These are phyloP conservation scores for Euschistus heros DNA, from an alignment of 1,140 invertebrate species.

Conservation along the genomic window DNA sequence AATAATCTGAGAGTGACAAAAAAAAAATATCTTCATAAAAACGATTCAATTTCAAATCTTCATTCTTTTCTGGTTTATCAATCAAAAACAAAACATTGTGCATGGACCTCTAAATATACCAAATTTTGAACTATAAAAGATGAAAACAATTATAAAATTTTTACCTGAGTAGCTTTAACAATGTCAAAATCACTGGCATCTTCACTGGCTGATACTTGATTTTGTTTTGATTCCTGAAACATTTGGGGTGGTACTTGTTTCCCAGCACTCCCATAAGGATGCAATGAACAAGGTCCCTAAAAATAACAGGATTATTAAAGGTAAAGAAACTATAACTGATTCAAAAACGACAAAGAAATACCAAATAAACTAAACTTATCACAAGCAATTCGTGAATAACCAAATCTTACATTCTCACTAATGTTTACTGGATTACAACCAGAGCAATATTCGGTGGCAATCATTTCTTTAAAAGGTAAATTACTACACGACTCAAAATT, in stretches of 20 bases:
- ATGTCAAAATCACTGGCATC: conserved; percentile 83
- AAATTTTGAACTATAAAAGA: no score
- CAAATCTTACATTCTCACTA: conserved; percentile 20
- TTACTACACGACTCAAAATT: no score
- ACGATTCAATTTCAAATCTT: no score
- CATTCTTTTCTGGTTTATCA: no score
- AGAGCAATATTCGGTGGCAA: conserved; percentile 20
- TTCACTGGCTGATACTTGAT: conserved; percentile 25
- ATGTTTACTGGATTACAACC: conserved; percentile 22
- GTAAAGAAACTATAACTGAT: not conserved
- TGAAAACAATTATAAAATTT: no score
- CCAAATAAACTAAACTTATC: not conserved
- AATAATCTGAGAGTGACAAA: no score
- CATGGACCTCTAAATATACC: no score
- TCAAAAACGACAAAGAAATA: not conserved
- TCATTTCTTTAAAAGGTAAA: not conserved
- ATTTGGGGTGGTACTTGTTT: conserved; percentile 22
- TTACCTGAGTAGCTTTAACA: conserved; percentile 81
- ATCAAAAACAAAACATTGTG: no score
- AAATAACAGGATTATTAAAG: not conserved
- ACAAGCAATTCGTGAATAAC: not conserved
- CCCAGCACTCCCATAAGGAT: conserved; percentile 13
- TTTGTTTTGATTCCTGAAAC: conserved; percentile 13
- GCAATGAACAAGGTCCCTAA: conserved; percentile 4
- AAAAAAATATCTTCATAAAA: no score